Conservation (phyloP, 2,113 vertebrate species). For the Anoplopoma fimbria region DNA sequence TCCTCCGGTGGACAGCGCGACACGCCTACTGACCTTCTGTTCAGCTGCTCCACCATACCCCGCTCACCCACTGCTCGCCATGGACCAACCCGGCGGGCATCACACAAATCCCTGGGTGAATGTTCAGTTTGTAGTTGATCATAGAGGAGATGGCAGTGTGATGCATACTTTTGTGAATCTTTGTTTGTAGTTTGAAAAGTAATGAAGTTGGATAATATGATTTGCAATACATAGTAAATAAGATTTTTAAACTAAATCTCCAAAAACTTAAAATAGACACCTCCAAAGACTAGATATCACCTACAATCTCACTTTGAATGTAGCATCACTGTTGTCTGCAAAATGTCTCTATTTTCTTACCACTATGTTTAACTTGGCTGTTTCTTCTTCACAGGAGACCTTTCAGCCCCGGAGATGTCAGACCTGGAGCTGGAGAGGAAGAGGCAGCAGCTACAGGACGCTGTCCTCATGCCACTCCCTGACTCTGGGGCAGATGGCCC, state of each 20-base stretch:
- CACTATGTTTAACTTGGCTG: neutral
- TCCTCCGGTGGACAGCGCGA: conserved; percentile 88
- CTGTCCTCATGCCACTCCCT: conserved; percentile 93
- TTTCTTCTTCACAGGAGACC: conserved; percentile 85
- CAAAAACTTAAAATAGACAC: neutral
- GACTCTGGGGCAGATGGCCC: conserved; percentile 87
- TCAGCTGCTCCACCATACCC: conserved; percentile 90
- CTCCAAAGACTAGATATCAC: too few species aligned
- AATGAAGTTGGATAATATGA: neutral
- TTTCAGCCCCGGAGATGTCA: conserved; percentile 91
- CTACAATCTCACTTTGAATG: neutral
- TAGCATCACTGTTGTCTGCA: neutral
- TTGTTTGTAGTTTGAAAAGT: neutral
- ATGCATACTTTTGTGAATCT: neutral
- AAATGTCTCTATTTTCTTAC: neutral
- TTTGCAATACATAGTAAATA: neutral
- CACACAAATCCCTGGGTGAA: conserved; percentile 92
- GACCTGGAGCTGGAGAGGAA: conserved; percentile 89
- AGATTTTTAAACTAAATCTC: neutral
- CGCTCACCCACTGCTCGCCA: conserved; percentile 90
- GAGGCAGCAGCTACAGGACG: conserved; percentile 88
- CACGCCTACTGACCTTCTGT: conserved; percentile 90
- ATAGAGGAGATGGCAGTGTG: neutral
- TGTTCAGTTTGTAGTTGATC: neutral
- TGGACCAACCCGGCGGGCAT: conserved; percentile 85